Conservation (phyloP, 2,888 invertebrate genomes). For the Petrophora chlorosata region DNA sequence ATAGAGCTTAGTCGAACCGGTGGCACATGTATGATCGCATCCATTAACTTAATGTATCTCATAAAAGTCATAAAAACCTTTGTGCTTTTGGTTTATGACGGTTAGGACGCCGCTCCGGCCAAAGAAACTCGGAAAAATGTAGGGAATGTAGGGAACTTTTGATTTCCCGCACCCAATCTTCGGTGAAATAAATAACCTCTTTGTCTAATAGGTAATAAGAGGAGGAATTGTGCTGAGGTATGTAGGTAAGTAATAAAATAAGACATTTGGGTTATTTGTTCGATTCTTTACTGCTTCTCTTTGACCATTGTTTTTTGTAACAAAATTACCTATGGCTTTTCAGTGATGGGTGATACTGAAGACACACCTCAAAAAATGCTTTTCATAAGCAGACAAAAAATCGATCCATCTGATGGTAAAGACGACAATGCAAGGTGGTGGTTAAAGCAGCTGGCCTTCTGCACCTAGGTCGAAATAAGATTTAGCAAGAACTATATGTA, state of each 20-base stretch:
- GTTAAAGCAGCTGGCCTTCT: too few species aligned
- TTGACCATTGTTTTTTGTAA: too few species aligned
- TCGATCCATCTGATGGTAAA: too few species aligned
- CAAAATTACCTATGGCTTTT: too few species aligned
- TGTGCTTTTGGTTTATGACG: slow-evolving; percentile 72
- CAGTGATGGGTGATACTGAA: too few species aligned
- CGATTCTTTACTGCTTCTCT: too few species aligned
- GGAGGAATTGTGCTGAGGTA: slow-evolving; percentile 26
- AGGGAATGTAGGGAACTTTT: slow-evolving; percentile 54
- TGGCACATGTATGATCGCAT: slow-evolving; percentile 62
- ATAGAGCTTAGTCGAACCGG: slow-evolving; percentile 59
- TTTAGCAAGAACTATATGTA: too few species aligned
- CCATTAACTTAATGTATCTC: slow-evolving; percentile 73
- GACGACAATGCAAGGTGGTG: too few species aligned
- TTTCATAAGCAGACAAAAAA: too few species aligned
- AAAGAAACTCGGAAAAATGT: slow-evolving; percentile 40
- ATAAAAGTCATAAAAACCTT: slow-evolving; percentile 81
- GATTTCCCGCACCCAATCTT: slow-evolving; percentile 52
- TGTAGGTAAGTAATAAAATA: slow-evolving; percentile 22
- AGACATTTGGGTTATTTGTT: slow-evolving; percentile 12
- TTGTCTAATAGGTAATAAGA: slow-evolving; percentile 37
- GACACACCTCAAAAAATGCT: too few species aligned
- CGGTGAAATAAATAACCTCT: slow-evolving; percentile 49
- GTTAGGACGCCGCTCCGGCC: slow-evolving; percentile 52
- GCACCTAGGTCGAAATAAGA: too few species aligned